These are phyloP conservation scores for Meteorus colon DNA, from an alignment of 2,888 invertebrate species.

Conservation along the genomic window DNA sequence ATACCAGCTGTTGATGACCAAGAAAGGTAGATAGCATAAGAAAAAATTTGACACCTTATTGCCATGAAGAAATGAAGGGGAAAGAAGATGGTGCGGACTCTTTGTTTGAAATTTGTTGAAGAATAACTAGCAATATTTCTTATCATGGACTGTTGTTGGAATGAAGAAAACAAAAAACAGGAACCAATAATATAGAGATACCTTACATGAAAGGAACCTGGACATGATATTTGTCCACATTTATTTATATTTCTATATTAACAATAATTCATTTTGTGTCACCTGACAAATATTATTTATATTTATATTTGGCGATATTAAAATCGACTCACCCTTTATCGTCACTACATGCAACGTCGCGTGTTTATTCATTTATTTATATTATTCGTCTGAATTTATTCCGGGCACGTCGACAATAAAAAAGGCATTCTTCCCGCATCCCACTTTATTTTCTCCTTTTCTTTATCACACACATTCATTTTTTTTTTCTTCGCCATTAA, in stretches of 20 bases:
- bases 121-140: neutral
- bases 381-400: conserved; percentile 28
- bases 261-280: conserved; percentile 49
- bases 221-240: conserved; percentile 41
- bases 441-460: neutral
- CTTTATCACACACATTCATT: neutral
- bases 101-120: neutral
- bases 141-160: conserved; percentile 29
- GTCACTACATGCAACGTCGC: neutral
- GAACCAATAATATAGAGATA: conserved; percentile 29
- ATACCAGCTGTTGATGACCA: conserved; percentile 46
- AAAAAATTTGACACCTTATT: conserved; percentile 25
- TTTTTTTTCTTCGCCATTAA: conserved; percentile 42
- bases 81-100: too few relatives aligned
- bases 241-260: conserved; percentile 49
- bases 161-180: conserved; percentile 7
- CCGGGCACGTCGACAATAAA: conserved; percentile 26
- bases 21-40: neutral
- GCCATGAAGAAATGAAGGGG: neutral
- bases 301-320: conserved; percentile 17
- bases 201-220: conserved; percentile 36
- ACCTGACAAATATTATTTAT: conserved; percentile 26
- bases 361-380: neutral
- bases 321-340: conserved; percentile 9
- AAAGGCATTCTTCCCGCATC: conserved; percentile 13